Evolutionary conservation across 2,113 vertebrate genomes (phyloP).

Genomic region (Climacteris rufus): DNA sequence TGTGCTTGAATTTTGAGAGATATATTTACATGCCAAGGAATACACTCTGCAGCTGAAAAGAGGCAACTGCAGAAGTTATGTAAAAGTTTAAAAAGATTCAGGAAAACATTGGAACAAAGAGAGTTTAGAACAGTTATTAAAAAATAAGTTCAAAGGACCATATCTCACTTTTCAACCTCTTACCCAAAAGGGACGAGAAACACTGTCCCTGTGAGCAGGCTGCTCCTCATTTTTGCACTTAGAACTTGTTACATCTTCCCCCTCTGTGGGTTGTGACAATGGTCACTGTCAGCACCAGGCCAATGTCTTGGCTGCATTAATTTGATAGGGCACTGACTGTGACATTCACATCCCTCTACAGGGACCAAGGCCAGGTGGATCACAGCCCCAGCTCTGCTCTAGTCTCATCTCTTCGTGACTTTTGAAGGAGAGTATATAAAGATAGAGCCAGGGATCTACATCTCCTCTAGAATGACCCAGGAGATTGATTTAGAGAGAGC

Average conservation of each 20-base stretch:
- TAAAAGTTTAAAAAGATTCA: neutral
- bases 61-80: neutral
- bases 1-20: neutral
- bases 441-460: neutral
- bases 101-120: neutral
- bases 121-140: neutral
- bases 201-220: neutral
- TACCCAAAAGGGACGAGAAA: neutral
- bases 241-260: neutral
- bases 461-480: neutral
- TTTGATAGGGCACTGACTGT: fast-evolving
- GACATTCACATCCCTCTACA: neutral
- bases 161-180: neutral
- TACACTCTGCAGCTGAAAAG: neutral
- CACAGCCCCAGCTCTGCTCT: neutral
- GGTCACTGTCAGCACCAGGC: neutral
- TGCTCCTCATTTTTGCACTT: neutral
- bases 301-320: neutral
- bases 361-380: neutral
- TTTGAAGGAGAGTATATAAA: neutral
- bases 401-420: fast-evolving
- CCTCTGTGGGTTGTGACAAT: neutral
- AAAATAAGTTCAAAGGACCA: neutral
- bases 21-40: neutral
- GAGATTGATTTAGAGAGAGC: neutral